Base-by-base conservation (phyloP, 2,113 vertebrate genomes). In the Crypturellus undulatus region DNA sequence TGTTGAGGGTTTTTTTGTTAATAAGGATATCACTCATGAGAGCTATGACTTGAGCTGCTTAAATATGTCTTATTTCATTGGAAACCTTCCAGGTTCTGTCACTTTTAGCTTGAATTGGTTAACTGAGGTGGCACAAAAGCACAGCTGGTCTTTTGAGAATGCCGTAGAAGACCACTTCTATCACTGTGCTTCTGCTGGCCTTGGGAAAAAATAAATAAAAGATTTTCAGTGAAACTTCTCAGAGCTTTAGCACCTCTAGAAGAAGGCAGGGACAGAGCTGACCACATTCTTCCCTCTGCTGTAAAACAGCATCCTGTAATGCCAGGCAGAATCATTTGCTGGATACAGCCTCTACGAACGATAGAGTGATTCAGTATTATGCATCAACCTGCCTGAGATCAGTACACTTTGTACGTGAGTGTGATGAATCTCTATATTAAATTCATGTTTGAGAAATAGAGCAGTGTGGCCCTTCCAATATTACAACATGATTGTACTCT, bases 41-140 rank as follows among this genome's bases (percentile, higher is more conserved):
- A 87, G 11, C 34, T 60, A 38, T 91, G 62, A 54, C 67, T 34
- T 77, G 49, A 4, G 26, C 69, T 90, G 25, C 20, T 67, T 42
- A 93, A 81, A 88, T 90, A 52, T 14, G 16, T 43, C 65, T 68
- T 10, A 59, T 34, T 92, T 83, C 54, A 86, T 64, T 76, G 84
- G 64, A 82, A 49, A 18, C 78, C 36, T 90, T 93, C 40, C 76
- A 8, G 20, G 22, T 54, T 80, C 49, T 84, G 13, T 84, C 67
- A 32, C 6, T 62, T 67, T 89, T 34, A n/a, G 7, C 25, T 36
- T 59, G 47, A 84, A 91, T 20, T 78, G 25, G 20, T 65, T 87
- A 84, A 51, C 28, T 90, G 81, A 82, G 69, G 52, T 24, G 52
- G 30, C 54, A 88, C 15, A 93, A 59, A 91, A 94, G 64, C 68